Evolutionary conservation across 2,888 invertebrate species (phyloP).

Genomic region (Steromphala cineraria): DNA sequence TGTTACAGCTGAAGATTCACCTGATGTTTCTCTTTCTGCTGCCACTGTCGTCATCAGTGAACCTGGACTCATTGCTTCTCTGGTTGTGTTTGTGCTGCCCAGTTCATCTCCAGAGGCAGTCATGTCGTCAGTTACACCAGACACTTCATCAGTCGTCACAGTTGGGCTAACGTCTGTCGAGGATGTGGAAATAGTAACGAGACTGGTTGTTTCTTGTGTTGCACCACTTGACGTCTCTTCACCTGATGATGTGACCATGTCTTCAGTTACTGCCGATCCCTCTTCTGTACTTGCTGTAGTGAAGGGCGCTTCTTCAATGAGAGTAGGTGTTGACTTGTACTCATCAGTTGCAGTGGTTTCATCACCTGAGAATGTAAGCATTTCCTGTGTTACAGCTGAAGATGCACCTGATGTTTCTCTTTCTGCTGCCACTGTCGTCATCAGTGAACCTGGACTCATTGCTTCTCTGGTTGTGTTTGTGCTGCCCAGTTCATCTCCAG

Average conservation of each 20-base stretch:
- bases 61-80: not conserved
- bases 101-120: too few relatives aligned
- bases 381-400: not conserved
- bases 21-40: constrained; percentile 6
- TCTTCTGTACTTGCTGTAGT: not conserved
- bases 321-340: not conserved
- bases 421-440: too few relatives aligned
- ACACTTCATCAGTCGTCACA: too few relatives aligned
- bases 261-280: not conserved
- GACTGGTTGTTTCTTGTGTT: not conserved
- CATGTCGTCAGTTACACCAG: too few relatives aligned
- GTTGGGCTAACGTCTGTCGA: too few relatives aligned
- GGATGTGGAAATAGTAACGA: too few relatives aligned
- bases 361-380: not conserved
- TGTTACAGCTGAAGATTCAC: not conserved
- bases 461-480: too few relatives aligned
- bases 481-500: too few relatives aligned
- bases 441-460: too few relatives aligned
- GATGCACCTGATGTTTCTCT: too few relatives aligned
- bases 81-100: too few relatives aligned
- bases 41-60: not conserved
- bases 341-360: not conserved
- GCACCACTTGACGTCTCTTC: too few relatives aligned
- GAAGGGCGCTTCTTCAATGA: not conserved
- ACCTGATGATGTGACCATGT: not conserved